Evolutionary conservation across 2,888 invertebrate genomes (phyloP).

Genomic region (Azorinus chamasolen): DNA sequence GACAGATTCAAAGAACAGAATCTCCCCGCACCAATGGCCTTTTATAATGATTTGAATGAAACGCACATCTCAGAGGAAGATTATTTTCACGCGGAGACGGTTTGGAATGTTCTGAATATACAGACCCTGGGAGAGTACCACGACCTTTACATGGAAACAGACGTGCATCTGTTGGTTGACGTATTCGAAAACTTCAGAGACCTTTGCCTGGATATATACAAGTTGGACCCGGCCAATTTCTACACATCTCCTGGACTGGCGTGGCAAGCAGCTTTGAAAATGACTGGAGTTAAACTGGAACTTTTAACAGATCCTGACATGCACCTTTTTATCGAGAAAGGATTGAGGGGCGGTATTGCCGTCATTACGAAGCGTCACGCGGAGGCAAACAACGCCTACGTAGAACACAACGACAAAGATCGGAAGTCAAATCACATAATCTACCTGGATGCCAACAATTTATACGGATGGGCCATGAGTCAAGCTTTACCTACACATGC

Average conservation of each 20-base stretch:
- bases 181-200: conserved; percentile 10
- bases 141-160: conserved; percentile 2
- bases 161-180: not conserved
- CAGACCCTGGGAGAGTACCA: conserved; percentile 13
- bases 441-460: too few relatives aligned
- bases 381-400: conserved; percentile 9
- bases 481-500: not conserved
- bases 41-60: conserved; percentile 9
- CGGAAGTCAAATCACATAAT: not conserved
- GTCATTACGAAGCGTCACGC: not conserved
- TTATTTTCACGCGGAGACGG: conserved; percentile 15
- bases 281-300: not conserved
- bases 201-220: not conserved
- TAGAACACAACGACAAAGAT: not conserved
- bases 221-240: conserved; percentile 6
- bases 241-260: conserved; percentile 1
- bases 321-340: conserved; percentile 8
- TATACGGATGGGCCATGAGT: conserved; percentile 8
- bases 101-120: conserved; percentile 2
- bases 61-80: too few relatives aligned
- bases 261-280: conserved; percentile 12
- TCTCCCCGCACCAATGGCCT: conserved; percentile 7
- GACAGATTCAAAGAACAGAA: conserved; percentile 10
- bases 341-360: conserved; percentile 7
- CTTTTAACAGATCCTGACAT: conserved; percentile 13